Evolutionary conservation across 2,888 invertebrate genomes (phyloP), one percentile per base, ranked within the genome.

Genomic region (Nudaria mundana): DNA sequence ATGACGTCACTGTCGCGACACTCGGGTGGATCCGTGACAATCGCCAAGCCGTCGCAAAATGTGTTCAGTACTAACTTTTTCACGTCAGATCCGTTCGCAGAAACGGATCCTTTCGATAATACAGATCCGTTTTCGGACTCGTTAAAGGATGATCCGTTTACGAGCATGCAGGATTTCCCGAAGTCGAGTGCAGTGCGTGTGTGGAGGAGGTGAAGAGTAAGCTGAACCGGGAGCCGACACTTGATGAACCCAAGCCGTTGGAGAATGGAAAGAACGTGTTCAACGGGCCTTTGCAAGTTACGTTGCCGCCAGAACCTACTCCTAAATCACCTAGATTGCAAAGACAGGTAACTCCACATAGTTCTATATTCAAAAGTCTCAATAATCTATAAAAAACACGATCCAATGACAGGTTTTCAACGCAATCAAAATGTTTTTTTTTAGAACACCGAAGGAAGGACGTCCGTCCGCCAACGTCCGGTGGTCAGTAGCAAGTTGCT

Each of bases 61-160:
- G 57, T 73, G 48, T 77, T 72, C 63, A 54, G 71, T 30, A 66
- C 70, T 15, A 70, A 67, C 51, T 81, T 89, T 58, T 91, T 91
- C 71, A 61, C 83, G 43, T 72, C 86, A 15, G 93, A 93, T 75
- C 92, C 92, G 34, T 93, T 93, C 76, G 91, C 91, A 45, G 92
- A 92, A 63, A 89, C 85, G 33, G 94, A 94, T 80, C 94, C 94
- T 26, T 94, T 95, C 73, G 94, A 93, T 63, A 91, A 91, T 63
- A 88, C 90, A 30, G 93, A 93, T 71, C 93, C 92, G 4, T 93
- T 93, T 67, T 91, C 91, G 44, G 92, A 92, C 56, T 91, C 83
- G 53, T 90, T 70, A 77, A 89, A 79, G 46, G 90, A 91, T 49
- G 93, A 93, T 66, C 92, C 93, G 10, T 93, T 93, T 66, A 81